Percentiles rank a stretch among this genome's conserved stretches.
Conservation (phyloP, 2,113 vertebrate species). For the Gobiocypris rarus region DNA sequence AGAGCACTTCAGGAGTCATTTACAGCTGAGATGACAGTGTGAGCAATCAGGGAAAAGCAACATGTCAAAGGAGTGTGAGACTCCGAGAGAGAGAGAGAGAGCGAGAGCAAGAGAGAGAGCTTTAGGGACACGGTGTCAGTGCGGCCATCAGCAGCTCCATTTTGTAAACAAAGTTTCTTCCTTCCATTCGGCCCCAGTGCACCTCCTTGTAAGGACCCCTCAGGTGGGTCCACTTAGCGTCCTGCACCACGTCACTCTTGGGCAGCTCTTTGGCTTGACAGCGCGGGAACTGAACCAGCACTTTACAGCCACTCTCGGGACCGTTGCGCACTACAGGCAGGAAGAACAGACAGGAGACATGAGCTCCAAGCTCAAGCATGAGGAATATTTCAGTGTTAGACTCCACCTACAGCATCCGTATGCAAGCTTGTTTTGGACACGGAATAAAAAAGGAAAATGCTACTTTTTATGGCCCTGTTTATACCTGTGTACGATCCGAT, state of each 20-base stretch:
- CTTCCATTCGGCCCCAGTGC: conserved; percentile 97
- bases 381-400: too few species aligned
- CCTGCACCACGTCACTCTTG: conserved; percentile 90
- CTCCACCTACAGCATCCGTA: too few species aligned
- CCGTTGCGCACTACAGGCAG: conserved; percentile 86
- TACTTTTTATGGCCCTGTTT: too few species aligned
- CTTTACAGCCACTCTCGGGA: conserved; percentile 92
- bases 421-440: too few species aligned
- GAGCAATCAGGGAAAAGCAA: neutral
- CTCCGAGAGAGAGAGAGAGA: too few species aligned
- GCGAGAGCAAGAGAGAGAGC: neutral
- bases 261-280: conserved; percentile 91
- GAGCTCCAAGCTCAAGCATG: too few species aligned
- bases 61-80: neutral
- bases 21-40: neutral
- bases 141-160: conserved; percentile 99
- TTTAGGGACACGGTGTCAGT: conserved; percentile 83
- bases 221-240: conserved; percentile 92
- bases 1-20: neutral
- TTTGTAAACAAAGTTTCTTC: conserved; percentile 97
- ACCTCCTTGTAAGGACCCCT: conserved; percentile 91
- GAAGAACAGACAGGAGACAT: neutral
- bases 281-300: conserved; percentile 94
- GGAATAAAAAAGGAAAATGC: too few species aligned
- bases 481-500: too few species aligned